phyloP scores from a whole-genome alignment of 1,140 invertebrate species.

The Heliconius himera region DNA sequence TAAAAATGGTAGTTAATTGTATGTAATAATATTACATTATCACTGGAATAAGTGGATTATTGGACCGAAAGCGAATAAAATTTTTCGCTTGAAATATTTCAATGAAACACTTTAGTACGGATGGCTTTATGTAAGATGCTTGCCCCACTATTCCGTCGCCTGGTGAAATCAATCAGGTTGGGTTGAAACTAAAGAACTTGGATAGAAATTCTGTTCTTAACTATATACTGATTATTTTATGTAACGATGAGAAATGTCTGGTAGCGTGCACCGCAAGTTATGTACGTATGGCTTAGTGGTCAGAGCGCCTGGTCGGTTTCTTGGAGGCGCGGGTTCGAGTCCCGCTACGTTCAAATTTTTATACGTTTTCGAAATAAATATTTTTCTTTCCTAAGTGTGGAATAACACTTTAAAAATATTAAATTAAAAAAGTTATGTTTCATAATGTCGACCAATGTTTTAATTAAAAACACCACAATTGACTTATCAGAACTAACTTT shows the following conservation, averaged over 20 bases:
- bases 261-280: neutral
- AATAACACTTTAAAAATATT: neutral
- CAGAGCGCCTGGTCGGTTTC: no score
- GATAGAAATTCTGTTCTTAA: conserved; percentile 22
- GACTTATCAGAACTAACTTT: no score
- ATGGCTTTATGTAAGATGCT: conserved; percentile 28
- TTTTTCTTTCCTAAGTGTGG: no score
- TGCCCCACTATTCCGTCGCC: conserved; percentile 10
- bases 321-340: no score
- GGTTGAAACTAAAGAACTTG: conserved; percentile 21
- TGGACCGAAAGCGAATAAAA: conserved; percentile 67
- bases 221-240: conserved; percentile 20
- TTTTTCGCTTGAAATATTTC: conserved; percentile 62
- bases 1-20: neutral
- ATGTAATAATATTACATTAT: conserved; percentile 44
- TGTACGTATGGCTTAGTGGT: no score
- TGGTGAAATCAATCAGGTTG: conserved; percentile 24
- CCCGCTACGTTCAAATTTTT: no score
- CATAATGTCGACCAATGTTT: no score
- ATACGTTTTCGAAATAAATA: no score
- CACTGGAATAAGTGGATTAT: conserved; percentile 59
- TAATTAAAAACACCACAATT: no score
- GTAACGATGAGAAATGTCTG: conserved; percentile 15
- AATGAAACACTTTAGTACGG: conserved; percentile 25
- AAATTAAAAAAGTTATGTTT: no score